Evolutionary conservation across 1,140 invertebrate species (phyloP), one percentile per base, ranked within the genome.

Genomic region (Anoplolepis gracilipes): DNA sequence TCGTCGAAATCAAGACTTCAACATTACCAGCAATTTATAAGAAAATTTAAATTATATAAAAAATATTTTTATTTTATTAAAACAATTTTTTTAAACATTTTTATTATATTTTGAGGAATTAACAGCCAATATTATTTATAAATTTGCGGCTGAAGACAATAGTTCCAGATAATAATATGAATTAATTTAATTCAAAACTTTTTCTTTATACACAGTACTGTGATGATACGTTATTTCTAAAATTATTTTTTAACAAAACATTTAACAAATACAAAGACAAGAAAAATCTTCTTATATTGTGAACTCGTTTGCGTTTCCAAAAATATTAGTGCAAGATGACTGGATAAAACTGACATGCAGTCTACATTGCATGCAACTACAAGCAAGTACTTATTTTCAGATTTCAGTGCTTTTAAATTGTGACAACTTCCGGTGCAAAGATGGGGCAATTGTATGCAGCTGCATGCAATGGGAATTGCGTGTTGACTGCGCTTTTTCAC

Each of bases 361-460:
- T 16, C 22, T 28, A 69, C 46, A 33, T 69, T 69, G 62, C 61
- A 67, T 33, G 76, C 22, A 55, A 79, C 25, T 6, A 5, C 42
- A 78, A 42, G 59, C 76, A 65, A 59, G 25, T 42, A 46, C 65
- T 55, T 67, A 69, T 69, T 79, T 79, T 28, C 49, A 53, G 33
- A 69, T 19, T n/a, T n/a, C n/a, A 79, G 22, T 39, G 46, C 46
- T 55, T 79, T 79, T 79, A 69, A 67, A 57, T 69, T 33, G 16
- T 69, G 33, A 79, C 42, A 79, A 69, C 22, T 33, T 28, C 22
- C 10, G 49, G 22, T 39, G 42, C n/a, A 49, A 67, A 30, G n/a
- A 67, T 39, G 61, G 57, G 57, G 55, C 33, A 16, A 61, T 10
- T 49, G 46, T 36, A 39, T 67, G 28, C 30, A 67, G 8, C 19